phyloP scores from a whole-genome alignment of 2,888 invertebrate genomes.

The Drosophila koepferae region DNA sequence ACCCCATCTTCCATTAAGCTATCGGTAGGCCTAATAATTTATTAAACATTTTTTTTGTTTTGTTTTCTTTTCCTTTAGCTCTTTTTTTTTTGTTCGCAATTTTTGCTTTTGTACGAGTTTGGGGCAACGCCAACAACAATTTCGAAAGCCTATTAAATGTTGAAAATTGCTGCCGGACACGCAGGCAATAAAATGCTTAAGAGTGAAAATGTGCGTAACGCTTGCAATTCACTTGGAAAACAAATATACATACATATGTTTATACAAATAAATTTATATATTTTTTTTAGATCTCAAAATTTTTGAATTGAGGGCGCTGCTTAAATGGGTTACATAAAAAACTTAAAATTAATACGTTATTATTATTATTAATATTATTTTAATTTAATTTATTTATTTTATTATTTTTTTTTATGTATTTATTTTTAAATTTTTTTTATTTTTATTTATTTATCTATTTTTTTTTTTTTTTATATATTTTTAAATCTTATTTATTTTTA shows the following conservation, averaged over 20 bases:
- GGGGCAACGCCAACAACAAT: conserved; percentile 64
- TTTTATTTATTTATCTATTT: no score
- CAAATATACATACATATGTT: conserved; percentile 4
- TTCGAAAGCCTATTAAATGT: conserved; percentile 63
- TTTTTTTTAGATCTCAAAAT: conserved; percentile 5
- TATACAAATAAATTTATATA: conserved; percentile 1
- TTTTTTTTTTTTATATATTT: no score
- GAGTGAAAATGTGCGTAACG: conserved; percentile 63
- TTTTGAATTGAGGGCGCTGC: conserved; percentile 22
- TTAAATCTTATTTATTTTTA: no score
- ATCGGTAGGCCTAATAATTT: conserved; percentile 22
- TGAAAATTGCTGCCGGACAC: conserved; percentile 67
- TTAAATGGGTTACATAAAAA: conserved; percentile 20
- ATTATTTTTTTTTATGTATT: no score
- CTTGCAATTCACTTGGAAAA: conserved; percentile 22
- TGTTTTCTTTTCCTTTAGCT: conserved; percentile 1
- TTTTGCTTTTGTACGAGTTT: conserved; percentile 59
- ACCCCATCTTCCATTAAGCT: conserved; percentile 40
- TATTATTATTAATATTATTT: no score
- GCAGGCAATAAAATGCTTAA: conserved; percentile 60
- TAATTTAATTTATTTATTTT: no score
- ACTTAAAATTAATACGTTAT: neutral
- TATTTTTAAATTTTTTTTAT: no score
- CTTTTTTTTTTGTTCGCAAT: conserved; percentile 32
- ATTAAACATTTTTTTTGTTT: conserved; percentile 16